phyloP scores from a whole-genome alignment of 1,140 invertebrate genomes.

The Protaetia brevitarsis region DNA sequence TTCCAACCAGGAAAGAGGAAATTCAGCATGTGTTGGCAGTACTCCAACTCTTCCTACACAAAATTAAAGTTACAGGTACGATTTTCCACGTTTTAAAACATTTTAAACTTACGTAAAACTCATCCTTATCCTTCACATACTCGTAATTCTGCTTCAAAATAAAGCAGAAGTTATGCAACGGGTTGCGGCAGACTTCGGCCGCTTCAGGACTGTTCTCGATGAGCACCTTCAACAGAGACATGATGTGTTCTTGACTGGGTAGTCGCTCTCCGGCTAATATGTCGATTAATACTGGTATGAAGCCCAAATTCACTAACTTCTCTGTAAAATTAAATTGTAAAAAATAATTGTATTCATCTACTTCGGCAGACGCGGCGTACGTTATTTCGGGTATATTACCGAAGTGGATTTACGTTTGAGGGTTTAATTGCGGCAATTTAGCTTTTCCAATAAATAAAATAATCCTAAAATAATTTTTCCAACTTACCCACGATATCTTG shows the following conservation, averaged over 20 bases:
- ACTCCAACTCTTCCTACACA: constrained; percentile 28
- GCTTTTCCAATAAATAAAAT: background rate
- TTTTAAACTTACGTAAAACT: constrained; percentile 33
- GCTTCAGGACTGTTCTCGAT: constrained; percentile 39
- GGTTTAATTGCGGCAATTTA: background rate
- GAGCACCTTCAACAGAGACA: constrained; percentile 36
- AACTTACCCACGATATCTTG: constrained; percentile 56
- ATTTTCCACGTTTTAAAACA: no score
- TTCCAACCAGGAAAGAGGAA: constrained; percentile 17
- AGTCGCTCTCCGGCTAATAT: constrained; percentile 36
- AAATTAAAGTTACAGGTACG: background rate
- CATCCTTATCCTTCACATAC: constrained; percentile 33
- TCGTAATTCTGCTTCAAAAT: constrained; percentile 35
- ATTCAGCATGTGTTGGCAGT: constrained; percentile 26
- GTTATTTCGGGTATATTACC: no score
- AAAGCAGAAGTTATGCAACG: constrained; percentile 34
- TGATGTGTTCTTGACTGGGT: constrained; percentile 41
- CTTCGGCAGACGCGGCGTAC: no score
- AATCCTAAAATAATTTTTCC: background rate
- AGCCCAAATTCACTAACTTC: constrained; percentile 37
- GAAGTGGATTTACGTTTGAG: background rate
- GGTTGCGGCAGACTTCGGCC: constrained; percentile 35
- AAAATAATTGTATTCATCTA: no score
- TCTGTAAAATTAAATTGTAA: constrained; percentile 27
- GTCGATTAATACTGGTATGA: constrained; percentile 37